Conservation (phyloP, 2,113 vertebrate species). For the Canis aureus region DNA sequence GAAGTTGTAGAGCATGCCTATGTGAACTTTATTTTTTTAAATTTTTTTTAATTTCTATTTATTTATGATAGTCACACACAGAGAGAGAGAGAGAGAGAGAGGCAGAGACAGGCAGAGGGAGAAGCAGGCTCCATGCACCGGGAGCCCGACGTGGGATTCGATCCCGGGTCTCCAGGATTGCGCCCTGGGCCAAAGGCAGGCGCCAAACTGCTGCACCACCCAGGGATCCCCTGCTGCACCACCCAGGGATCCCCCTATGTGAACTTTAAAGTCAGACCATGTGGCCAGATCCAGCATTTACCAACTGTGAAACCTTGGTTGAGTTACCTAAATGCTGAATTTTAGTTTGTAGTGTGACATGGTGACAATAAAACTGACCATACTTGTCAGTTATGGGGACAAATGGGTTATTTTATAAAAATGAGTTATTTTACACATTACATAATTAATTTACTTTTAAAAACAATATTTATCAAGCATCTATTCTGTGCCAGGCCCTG, state of each 20-base stretch:
- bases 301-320: neutral
- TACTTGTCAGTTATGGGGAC: neutral
- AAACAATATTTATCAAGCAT: neutral
- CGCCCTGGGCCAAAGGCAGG: too few relatives aligned
- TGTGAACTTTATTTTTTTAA: neutral
- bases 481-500: neutral
- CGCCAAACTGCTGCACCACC: too few relatives aligned
- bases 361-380: neutral
- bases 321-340: neutral
- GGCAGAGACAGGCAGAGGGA: too few relatives aligned
- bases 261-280: neutral
- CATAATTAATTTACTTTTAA: neutral
- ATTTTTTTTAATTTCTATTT: too few relatives aligned
- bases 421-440: neutral
- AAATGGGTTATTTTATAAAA: neutral
- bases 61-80: too few relatives aligned
- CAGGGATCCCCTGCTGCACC: too few relatives aligned
- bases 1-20: neutral
- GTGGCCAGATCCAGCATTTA: neutral
- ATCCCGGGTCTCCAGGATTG: too few relatives aligned
- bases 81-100: too few relatives aligned
- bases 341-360: neutral
- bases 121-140: too few relatives aligned
- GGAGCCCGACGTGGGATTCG: too few relatives aligned
- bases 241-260: neutral